phyloP scores from a whole-genome alignment of 92 coral and sea anemone genomes.

The Anthopleura xanthogrammica region DNA sequence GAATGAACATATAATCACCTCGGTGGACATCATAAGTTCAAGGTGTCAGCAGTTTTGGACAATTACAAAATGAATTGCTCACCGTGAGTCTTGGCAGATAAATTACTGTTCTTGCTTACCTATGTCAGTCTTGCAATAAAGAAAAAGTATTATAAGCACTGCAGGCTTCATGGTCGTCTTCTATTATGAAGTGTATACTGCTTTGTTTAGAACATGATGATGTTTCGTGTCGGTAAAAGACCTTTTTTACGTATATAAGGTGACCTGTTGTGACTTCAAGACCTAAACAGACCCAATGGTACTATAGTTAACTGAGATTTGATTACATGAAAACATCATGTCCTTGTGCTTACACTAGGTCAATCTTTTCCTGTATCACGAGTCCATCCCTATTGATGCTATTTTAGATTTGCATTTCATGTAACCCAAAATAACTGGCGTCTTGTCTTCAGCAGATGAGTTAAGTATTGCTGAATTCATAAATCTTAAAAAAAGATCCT shows the following conservation, averaged over 20 bases:
- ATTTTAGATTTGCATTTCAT: no score
- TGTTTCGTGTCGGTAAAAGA: not conserved
- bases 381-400: no score
- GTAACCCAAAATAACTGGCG: no score
- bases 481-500: no score
- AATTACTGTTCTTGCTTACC: not conserved
- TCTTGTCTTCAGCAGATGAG: no score
- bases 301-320: not conserved
- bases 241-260: not conserved
- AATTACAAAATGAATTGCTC: no score
- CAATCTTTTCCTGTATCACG: not conserved
- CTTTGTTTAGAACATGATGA: not conserved
- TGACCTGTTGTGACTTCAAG: constrained; percentile 2
- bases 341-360: not conserved
- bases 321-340: constrained; percentile 3
- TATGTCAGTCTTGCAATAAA: not conserved
- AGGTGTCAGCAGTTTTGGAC: no score
- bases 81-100: no score
- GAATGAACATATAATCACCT: no score
- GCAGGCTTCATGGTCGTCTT: not conserved
- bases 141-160: not conserved
- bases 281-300: not conserved
- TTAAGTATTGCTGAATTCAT: no score
- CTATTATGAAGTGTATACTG: not conserved
- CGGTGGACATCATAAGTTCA: no score